Percentiles rank a stretch among this genome's conserved stretches.
Evolutionary conservation across 2,797 vertebrate species (phyloP).

Genomic region (Moxostoma hubbsi): DNA sequence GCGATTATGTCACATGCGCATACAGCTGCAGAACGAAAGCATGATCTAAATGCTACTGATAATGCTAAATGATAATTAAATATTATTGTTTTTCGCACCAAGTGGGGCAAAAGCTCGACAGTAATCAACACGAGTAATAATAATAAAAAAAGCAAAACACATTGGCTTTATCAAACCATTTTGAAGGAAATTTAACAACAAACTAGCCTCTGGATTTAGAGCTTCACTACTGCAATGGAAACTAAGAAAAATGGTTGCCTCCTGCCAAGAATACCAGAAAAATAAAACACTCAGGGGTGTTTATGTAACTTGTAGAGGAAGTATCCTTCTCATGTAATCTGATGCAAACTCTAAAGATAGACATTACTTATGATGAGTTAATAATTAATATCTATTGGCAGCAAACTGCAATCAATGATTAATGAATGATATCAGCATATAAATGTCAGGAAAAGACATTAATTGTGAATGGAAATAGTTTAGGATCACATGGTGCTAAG

Average conservation of each 20-base stretch:
- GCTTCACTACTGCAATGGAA: background rate
- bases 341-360: slow-evolving; percentile 7
- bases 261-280: slow-evolving; percentile 5
- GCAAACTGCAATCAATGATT: slow-evolving; percentile 6
- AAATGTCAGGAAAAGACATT: no score
- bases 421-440: no score
- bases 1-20: no score
- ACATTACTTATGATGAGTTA: slow-evolving; percentile 15
- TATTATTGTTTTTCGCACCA: no score
- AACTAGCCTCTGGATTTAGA: background rate
- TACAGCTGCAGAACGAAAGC: no score
- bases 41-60: no score
- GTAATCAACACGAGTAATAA: slow-evolving; percentile 47
- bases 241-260: background rate
- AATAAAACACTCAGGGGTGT: background rate
- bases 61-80: no score
- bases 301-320: slow-evolving; percentile 1
- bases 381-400: slow-evolving; percentile 26
- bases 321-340: background rate
- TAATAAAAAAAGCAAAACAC: no score
- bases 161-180: slow-evolving; percentile 2
- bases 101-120: slow-evolving; percentile 34
- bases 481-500: no score
- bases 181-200: background rate
- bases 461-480: no score